Conservation (phyloP, 2,113 vertebrate species). For the Spheniscus mendiculus region DNA sequence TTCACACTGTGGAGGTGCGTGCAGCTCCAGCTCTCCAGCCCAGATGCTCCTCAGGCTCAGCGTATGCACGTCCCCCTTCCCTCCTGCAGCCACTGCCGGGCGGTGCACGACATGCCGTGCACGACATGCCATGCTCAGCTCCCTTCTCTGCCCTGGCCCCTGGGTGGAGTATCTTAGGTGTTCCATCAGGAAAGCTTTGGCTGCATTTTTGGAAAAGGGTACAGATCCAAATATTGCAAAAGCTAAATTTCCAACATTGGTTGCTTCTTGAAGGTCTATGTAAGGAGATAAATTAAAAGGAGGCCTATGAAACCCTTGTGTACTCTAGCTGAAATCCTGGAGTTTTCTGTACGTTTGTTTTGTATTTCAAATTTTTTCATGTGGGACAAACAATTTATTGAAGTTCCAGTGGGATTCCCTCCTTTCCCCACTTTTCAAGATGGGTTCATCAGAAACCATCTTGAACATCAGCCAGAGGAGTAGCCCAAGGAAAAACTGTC, state of each 20-base stretch:
- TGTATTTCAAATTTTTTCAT: not conserved
- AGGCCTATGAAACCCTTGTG: not conserved
- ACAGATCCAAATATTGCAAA: not conserved
- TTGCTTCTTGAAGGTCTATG: not conserved
- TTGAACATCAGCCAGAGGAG: not conserved
- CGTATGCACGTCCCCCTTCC: rapidly evolving
- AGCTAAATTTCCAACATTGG: not conserved
- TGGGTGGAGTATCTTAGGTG: not conserved
- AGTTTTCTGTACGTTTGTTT: not conserved
- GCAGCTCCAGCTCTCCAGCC: not conserved
- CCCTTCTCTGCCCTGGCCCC: not conserved
- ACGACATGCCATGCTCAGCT: not conserved
- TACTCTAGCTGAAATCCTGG: not conserved
- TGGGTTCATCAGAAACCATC: not conserved
- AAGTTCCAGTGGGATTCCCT: not conserved
- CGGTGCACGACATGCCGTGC: not conserved
- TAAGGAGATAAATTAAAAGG: not conserved
- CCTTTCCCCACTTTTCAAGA: not conserved
- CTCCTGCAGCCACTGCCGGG: rapidly evolving
- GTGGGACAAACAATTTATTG: not conserved
- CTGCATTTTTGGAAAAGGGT: not conserved
- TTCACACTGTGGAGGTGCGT: not conserved
- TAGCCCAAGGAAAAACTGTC: not conserved
- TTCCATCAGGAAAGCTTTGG: not conserved
- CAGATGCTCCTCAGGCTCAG: not conserved